Conservation (phyloP, 1,140 invertebrate genomes). For the Calephelis nemesis region DNA sequence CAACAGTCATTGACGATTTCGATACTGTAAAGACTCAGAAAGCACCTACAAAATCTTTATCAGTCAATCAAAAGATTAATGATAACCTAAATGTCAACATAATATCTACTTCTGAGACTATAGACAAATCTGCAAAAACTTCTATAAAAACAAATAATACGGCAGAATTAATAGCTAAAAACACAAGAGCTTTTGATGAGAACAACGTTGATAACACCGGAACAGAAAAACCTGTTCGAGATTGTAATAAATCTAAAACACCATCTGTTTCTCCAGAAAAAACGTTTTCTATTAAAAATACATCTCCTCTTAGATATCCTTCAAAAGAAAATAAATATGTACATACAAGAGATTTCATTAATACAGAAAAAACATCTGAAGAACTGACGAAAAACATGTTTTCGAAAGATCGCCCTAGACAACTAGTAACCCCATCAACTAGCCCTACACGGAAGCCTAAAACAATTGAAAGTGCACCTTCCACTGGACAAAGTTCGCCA, state of each 20-base stretch:
- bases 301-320: constrained; percentile 44
- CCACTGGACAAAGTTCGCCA: constrained; percentile 72
- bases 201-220: background rate
- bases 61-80: background rate
- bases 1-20: background rate
- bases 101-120: no score
- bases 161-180: background rate
- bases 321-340: constrained; percentile 44
- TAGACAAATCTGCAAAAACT: no score
- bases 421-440: constrained; percentile 64
- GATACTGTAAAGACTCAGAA: background rate
- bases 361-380: constrained; percentile 47
- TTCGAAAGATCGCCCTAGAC: constrained; percentile 48
- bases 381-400: constrained; percentile 44
- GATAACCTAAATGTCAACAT: background rate
- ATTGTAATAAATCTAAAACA: constrained; percentile 6
- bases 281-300: constrained; percentile 33
- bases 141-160: background rate
- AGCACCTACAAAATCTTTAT: background rate
- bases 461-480: constrained; percentile 50
- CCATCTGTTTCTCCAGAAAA: constrained; percentile 15
- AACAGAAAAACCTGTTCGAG: background rate
- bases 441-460: constrained; percentile 70
- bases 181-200: background rate
- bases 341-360: constrained; percentile 47